phyloP scores from a whole-genome alignment of 1,140 invertebrate genomes.

The Drosophila mayri region DNA sequence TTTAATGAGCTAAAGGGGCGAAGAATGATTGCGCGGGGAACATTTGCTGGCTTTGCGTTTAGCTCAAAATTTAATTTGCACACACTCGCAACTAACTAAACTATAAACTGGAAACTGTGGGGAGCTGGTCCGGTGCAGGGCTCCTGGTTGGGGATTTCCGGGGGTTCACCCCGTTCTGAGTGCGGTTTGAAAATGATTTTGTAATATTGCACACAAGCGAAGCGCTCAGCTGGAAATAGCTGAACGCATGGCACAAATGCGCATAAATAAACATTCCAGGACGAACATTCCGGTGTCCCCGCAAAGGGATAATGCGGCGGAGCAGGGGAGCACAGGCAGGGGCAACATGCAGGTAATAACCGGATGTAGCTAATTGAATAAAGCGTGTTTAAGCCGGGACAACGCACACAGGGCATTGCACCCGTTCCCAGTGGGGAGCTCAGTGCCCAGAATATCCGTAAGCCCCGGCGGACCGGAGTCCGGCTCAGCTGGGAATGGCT shows the following conservation, averaged over 20 bases:
- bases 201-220: conserved; percentile 74
- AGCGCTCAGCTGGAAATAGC: conserved; percentile 77
- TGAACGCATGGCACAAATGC: conserved; percentile 60
- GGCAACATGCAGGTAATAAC: conserved; percentile 74
- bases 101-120: conserved; percentile 28
- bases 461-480: conserved; percentile 24
- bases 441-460: conserved; percentile 8
- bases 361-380: conserved; percentile 82
- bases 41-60: conserved; percentile 48
- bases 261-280: conserved; percentile 70
- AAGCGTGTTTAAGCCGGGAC: conserved; percentile 70
- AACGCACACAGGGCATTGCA: conserved; percentile 49
- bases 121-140: neutral
- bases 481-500: conserved; percentile 32
- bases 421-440: conserved; percentile 24
- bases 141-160: conserved; percentile 5
- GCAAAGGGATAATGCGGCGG: conserved; percentile 39
- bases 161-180: conserved; percentile 9
- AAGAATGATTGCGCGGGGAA: neutral
- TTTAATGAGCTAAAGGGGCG: conserved; percentile 59
- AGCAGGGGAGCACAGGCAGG: neutral
- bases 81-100: conserved; percentile 56
- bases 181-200: conserved; percentile 80
- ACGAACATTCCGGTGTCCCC: conserved; percentile 40
- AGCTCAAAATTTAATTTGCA: conserved; percentile 73